Evolutionary conservation across 2,113 vertebrate genomes (phyloP).

Genomic region (Rhabdomys dilectus): DNA sequence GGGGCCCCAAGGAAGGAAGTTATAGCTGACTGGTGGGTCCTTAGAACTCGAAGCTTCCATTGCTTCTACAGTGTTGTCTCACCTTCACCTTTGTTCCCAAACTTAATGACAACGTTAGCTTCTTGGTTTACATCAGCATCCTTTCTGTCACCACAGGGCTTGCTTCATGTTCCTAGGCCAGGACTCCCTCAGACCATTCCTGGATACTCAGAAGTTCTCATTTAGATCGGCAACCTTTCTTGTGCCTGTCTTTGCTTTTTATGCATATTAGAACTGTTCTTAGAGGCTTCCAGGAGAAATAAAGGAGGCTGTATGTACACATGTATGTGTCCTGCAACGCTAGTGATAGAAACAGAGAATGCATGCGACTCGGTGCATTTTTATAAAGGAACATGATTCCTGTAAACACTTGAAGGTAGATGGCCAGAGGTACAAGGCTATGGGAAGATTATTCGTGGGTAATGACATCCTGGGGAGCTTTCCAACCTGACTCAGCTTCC

Average conservation of each 20-base stretch:
- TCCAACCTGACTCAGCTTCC: background rate
- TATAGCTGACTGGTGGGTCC: background rate
- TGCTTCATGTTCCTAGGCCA: background rate
- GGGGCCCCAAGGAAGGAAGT: background rate
- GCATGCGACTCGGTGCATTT: background rate
- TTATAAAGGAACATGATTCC: background rate
- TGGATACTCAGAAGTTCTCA: background rate
- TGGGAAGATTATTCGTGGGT: background rate
- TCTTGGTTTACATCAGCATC: background rate
- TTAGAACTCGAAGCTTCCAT: background rate
- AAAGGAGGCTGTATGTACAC: background rate
- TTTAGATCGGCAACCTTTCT: background rate
- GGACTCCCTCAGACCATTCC: fast-evolving
- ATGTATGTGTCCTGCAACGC: fast-evolving
- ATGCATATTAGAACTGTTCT: background rate
- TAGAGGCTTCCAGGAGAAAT: background rate
- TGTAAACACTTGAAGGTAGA: background rate
- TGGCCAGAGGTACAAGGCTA: background rate
- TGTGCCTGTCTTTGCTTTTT: background rate
- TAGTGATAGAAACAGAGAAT: background rate
- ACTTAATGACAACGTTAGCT: background rate
- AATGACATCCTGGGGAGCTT: background rate
- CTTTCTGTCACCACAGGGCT: background rate
- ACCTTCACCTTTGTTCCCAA: too few species aligned
- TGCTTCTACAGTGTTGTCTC: background rate